Evolutionary conservation across 2,888 invertebrate genomes (phyloP).

Genomic region (Epistrophe grossulariae): DNA sequence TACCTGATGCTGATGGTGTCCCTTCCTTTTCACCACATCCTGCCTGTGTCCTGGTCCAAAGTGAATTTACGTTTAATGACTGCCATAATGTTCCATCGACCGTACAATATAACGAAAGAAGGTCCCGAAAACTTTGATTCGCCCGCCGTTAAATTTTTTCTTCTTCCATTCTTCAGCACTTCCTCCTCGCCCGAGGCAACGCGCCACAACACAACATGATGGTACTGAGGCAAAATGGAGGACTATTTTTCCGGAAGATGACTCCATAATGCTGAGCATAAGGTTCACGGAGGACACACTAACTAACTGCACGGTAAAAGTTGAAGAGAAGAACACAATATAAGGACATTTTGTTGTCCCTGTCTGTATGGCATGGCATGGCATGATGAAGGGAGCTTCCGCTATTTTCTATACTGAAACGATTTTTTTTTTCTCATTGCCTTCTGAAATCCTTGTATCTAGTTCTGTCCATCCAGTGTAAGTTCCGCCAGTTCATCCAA

Average conservation of each 20-base stretch:
- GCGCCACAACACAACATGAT: not conserved
- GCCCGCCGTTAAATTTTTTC: slow-evolving; percentile 13
- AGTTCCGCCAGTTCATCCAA: slow-evolving; percentile 48
- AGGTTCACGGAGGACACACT: slow-evolving; percentile 32
- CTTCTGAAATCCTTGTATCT: slow-evolving; percentile 36
- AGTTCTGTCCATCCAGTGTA: slow-evolving; percentile 36
- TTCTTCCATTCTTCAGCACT: slow-evolving; percentile 15
- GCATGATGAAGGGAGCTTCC: slow-evolving; percentile 39
- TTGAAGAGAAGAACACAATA: slow-evolving; percentile 29
- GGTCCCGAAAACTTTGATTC: slow-evolving; percentile 72
- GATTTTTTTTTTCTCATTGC: slow-evolving; percentile 26
- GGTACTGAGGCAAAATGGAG: not conserved
- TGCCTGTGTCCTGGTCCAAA: slow-evolving; percentile 43
- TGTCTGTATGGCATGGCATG: slow-evolving; percentile 2
- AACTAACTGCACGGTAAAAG: slow-evolving; percentile 46
- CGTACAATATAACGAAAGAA: slow-evolving; percentile 67
- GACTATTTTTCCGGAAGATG: slow-evolving; percentile 61
- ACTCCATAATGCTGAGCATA: slow-evolving; percentile 62
- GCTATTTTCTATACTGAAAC: not conserved
- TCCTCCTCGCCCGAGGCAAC: slow-evolving; percentile 20
- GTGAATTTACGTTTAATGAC: slow-evolving; percentile 74
- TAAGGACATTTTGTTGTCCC: slow-evolving; percentile 56
- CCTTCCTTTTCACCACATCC: slow-evolving; percentile 11
- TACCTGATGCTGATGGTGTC: slow-evolving; percentile 63
- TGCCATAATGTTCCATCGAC: slow-evolving; percentile 72